Evolutionary conservation across 2,888 invertebrate genomes (phyloP), one percentile per base, ranked within the genome.

Genomic region (Calliphora vomitoria): DNA sequence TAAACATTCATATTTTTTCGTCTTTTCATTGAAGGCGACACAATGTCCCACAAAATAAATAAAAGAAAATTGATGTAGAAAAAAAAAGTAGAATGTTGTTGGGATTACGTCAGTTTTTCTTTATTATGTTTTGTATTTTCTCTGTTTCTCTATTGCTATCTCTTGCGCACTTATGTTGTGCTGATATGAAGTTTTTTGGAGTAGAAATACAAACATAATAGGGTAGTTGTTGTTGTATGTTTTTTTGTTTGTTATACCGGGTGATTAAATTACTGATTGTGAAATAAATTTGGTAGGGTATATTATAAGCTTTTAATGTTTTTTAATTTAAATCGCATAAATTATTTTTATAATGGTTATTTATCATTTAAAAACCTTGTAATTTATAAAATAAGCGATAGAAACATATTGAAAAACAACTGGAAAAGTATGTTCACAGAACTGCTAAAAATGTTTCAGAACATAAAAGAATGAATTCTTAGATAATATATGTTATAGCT

Each of bases 61-160:
- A 44, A 74, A 41, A 58, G 18, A 60, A 83, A 71, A 76, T 41
- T 6, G 6, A 20, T 69, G 13, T 58, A 79, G 76, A 82, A 78
- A 82, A 78, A 82, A 25, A 66, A 71, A 69, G 31, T 64, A 44
- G 31, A 69, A 72, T 78, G 31, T 83, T 84, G 66, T 82, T 85
- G 76, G 79, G 88, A 90, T 90, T 90, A 90, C 90, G 90, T 90
- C 90, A 90, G 89, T 89, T 89, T n/a, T 81, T 55, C 41, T 79
- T 41, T 82, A 18, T 66, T 80, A 66, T 75, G 58, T 74, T 69
- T 80, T 80, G 38, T 38, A 35, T 44, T 60, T 47, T 53, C 20
- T 75, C 20, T 55, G 15, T 20, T 71, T 25, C 38, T 25, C 58
- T 88, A 38, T 58, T 83, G 68, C 78, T 78, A 11, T 89, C 88